These are phyloP conservation scores for Furcula furcula DNA, from an alignment of 2,888 invertebrate species.

Conservation along the genomic window DNA sequence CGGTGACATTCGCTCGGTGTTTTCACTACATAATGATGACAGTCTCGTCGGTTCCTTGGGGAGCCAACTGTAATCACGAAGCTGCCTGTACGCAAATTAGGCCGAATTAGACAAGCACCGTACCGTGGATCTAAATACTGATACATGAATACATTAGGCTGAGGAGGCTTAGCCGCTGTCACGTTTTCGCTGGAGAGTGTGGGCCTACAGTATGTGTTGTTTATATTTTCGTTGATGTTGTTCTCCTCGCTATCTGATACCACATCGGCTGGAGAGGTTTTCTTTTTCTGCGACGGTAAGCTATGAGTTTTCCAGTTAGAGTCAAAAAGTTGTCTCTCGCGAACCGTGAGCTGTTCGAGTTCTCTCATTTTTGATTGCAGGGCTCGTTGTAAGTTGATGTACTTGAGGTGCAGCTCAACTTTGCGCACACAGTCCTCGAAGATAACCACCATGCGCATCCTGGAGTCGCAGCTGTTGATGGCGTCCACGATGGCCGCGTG, in stretches of 20 bases:
- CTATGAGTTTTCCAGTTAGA: slow-evolving; percentile 96
- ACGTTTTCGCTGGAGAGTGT: slow-evolving; percentile 92
- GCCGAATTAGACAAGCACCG: slow-evolving; percentile 86
- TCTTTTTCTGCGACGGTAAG: slow-evolving; percentile 91
- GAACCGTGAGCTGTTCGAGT: slow-evolving; percentile 89
- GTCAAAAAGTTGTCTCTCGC: slow-evolving; percentile 91
- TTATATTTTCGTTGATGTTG: slow-evolving; percentile 69
- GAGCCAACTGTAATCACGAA: slow-evolving; percentile 88
- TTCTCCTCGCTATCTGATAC: slow-evolving; percentile 69
- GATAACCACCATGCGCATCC: slow-evolving; percentile 97
- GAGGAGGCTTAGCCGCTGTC: slow-evolving; percentile 70
- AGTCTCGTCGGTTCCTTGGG: slow-evolving; percentile 84
- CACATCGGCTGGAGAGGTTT: slow-evolving; percentile 79
- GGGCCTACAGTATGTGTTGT: slow-evolving; percentile 86
- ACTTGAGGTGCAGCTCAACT: slow-evolving; percentile 95
- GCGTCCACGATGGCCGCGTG: slow-evolving; percentile 96
- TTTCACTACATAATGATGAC: slow-evolving; percentile 86
- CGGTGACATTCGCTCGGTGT: slow-evolving; percentile 59
- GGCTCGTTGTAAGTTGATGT: slow-evolving; percentile 92
- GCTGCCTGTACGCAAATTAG: slow-evolving; percentile 84
- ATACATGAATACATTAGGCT: slow-evolving; percentile 80
- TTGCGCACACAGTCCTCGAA: slow-evolving; percentile 98
- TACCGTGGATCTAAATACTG: slow-evolving; percentile 88
- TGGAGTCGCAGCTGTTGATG: slow-evolving; percentile 93
- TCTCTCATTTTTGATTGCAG: slow-evolving; percentile 93